Evolutionary conservation across 1,140 invertebrate genomes (phyloP).

Genomic region (Tetranychus urticae): DNA sequence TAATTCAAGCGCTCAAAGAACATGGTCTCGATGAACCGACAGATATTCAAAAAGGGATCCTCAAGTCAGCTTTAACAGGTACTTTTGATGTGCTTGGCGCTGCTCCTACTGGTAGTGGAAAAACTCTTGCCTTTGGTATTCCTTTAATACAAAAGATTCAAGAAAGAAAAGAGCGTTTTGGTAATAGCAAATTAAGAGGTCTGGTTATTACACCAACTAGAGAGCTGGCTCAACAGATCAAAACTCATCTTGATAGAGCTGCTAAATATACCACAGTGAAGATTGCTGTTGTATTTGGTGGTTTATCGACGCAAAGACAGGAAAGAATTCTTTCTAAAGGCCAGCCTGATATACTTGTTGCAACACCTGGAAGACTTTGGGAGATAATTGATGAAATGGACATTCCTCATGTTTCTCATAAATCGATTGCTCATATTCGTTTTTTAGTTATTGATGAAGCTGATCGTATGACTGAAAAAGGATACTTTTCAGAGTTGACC

Average conservation of each 20-base stretch:
- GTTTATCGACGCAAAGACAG: constrained; percentile 73
- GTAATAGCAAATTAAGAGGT: constrained; percentile 22
- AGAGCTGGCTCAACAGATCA: constrained; percentile 81
- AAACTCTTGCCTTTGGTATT: constrained; percentile 87
- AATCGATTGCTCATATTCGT: constrained; percentile 23
- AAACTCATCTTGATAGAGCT: constrained; percentile 50
- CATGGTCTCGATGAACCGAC: constrained; percentile 54
- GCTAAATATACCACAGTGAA: constrained; percentile 52
- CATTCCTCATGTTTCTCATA: neutral
- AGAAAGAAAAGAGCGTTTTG: constrained; percentile 25
- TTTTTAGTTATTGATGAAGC: constrained; percentile 92
- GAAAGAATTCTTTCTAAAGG: constrained; percentile 45
- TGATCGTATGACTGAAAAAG: constrained; percentile 88
- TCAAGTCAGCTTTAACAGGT: constrained; percentile 64
- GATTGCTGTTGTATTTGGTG: constrained; percentile 61
- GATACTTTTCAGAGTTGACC: constrained; percentile 83
- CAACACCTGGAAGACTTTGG: constrained; percentile 86
- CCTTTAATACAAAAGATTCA: constrained; percentile 67
- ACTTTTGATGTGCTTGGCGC: constrained; percentile 61
- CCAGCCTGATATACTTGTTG: constrained; percentile 75
- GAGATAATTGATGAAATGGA: constrained; percentile 47
- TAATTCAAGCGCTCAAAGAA: constrained; percentile 46
- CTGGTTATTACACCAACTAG: constrained; percentile 79
- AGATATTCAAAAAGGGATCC: constrained; percentile 42
- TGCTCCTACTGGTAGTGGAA: constrained; percentile 92